Conservation (phyloP, 1,140 invertebrate species). For the Microplitis mediator region DNA sequence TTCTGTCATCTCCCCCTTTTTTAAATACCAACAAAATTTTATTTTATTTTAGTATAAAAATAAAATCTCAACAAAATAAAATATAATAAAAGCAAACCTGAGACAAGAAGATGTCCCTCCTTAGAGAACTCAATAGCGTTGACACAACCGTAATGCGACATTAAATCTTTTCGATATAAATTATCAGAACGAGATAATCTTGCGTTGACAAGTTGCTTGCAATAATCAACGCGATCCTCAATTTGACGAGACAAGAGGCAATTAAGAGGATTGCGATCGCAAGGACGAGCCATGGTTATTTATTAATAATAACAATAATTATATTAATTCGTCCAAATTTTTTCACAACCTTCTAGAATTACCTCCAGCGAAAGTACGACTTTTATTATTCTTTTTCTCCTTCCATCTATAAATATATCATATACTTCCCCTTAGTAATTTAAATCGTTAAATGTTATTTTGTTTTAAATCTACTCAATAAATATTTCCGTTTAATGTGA, state of each 20-base stretch:
- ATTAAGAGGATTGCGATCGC: slow-evolving; percentile 58
- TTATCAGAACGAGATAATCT: slow-evolving; percentile 71
- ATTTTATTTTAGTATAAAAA: neutral
- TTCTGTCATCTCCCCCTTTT: slow-evolving; percentile 87
- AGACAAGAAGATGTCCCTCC: slow-evolving; percentile 83
- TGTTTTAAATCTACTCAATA: too few species aligned
- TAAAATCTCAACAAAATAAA: slow-evolving; percentile 5
- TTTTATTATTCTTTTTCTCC: too few species aligned
- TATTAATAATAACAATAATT: neutral
- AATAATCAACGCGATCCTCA: slow-evolving; percentile 57
- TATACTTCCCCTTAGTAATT: too few species aligned
- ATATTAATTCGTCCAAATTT: neutral
- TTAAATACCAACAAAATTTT: slow-evolving; percentile 17
- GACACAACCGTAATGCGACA: slow-evolving; percentile 92
- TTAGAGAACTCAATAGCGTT: slow-evolving; percentile 95
- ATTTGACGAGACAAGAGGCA: slow-evolving; percentile 63
- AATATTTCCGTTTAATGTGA: too few species aligned
- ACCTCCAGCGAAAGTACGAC: too few species aligned
- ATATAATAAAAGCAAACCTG: slow-evolving; percentile 69
- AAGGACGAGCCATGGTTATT: slow-evolving; percentile 56
- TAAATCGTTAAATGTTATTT: too few species aligned
- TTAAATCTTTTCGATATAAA: slow-evolving; percentile 83
- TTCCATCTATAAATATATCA: too few species aligned
- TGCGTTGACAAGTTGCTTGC: slow-evolving; percentile 67
- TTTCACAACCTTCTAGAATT: neutral